Conservation (phyloP, 2,797 vertebrate species). For the Betta splendens region DNA sequence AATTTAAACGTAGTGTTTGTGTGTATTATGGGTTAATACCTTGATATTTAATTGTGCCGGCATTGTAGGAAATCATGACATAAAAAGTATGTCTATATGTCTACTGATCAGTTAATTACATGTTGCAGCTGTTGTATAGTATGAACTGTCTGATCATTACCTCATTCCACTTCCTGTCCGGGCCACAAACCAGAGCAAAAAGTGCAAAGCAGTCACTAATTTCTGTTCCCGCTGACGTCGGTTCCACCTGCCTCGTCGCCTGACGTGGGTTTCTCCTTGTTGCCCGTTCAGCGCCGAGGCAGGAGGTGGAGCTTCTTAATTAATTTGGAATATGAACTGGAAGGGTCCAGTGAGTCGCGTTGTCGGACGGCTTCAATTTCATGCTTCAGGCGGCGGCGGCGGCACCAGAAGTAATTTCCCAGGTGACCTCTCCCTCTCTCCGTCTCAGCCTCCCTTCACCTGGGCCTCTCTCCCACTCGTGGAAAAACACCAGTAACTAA, state of each 20-base stretch:
- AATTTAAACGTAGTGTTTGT: too few species aligned
- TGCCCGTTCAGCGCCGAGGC: conserved; percentile 45
- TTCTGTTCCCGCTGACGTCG: conserved; percentile 21
- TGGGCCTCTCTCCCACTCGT: conserved; percentile 13
- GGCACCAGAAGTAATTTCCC: conserved; percentile 78
- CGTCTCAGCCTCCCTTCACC: not conserved
- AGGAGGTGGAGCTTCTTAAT: conserved; percentile 74
- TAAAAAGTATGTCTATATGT: too few species aligned
- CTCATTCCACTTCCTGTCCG: too few species aligned
- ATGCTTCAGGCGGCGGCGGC: conserved; percentile 79
- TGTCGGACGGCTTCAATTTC: conserved; percentile 83
- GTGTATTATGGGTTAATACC: too few species aligned
- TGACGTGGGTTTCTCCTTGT: conserved; percentile 19
- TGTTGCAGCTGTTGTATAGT: too few species aligned
- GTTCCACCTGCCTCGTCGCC: conserved; percentile 36
- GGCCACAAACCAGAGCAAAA: too few species aligned
- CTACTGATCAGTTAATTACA: too few species aligned
- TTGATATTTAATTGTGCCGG: too few species aligned
- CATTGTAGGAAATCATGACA: too few species aligned
- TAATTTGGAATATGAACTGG: conserved; percentile 78
- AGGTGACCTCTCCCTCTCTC: conserved; percentile 59
- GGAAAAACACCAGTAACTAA: conserved; percentile 21
- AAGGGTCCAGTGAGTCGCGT: conserved; percentile 72
- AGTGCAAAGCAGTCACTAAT: too few species aligned
- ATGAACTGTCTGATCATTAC: too few species aligned